Evolutionary conservation across 2,113 vertebrate genomes (phyloP), one percentile per base, ranked within the genome.

Genomic region (Copsychus sechellarum): DNA sequence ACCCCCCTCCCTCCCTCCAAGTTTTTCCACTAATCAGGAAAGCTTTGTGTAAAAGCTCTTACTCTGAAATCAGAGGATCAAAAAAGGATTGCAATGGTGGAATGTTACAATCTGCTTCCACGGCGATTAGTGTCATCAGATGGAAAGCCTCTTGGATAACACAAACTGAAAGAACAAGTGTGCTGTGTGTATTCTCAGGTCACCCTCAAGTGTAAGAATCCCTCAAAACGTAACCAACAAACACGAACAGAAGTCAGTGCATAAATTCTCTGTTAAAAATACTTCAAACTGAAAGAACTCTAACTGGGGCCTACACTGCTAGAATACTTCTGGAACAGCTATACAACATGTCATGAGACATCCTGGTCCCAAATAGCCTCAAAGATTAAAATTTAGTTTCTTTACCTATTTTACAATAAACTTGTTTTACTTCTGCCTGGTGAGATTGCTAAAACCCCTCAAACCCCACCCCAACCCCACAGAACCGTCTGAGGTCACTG

Each of bases 71-170:
- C 91, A 95, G 92, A 94, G 96, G 96, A 97, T 97, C 88, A 97
- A 81, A 88, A 93, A 94, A 90, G 95, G 96, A 96, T 95, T 96
- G 95, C 82, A 78, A 78, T 2, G 80, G 92, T 92, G 92, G 96
- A 97, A 94, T 95, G 87, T 95, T 91, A 97, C 96, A 93, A 86
- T 94, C 97, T 96, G 90, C 96, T 97, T 96, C 95, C 93, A 81
- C 42, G 81, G 95, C 73, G 95, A 97, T 95, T 93, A 97, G 77
- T 51, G 90, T 45, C 86, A 77, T 87, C 58, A 8, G 85, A 73
- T 76, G 91, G 89, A 92, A 97, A 97, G 93, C 96, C 96, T 95
- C 92, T 93, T 94, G 81, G 89, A 67, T 97, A 96, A 97, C 94
- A 96, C 91, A 92, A 93, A 96, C 13, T 61, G 84, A 93, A 95